Evolutionary conservation across 2,113 vertebrate species (phyloP), one percentile per base, ranked within the genome.

Genomic region (Chloropsis cyanopogon): DNA sequence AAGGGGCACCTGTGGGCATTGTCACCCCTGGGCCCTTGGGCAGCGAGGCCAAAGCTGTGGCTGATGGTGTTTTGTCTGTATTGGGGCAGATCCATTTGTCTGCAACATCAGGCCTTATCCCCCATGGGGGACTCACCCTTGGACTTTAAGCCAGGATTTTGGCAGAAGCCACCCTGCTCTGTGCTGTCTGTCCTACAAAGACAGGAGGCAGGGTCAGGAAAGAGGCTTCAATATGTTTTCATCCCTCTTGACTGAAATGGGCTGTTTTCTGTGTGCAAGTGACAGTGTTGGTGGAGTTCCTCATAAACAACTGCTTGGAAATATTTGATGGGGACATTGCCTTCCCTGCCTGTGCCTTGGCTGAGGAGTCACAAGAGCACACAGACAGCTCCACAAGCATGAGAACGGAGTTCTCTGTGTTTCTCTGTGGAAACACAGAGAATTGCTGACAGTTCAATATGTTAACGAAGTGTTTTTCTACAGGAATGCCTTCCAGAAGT

Each of bases 231-330:
- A 4, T 24, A 16, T 11, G 4, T n/a, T n/a, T 37, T 37, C 37
- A 37, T 37, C 37, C 37, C 37, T 52, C 70, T 46, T 65, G 56
- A 70, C 61, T 49, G 23, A 76, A 83, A 66, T 39, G 64, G 37
- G 14, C 39, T 44, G 3, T 61, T 85, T 94, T 88, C 31, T 80
- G 72, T 82, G 64, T 93, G 59, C 92, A 99, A 99, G 98, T 99
- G 84, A 98, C 98, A 29, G 84, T 82, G 14, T 66, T 99, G 65
- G 98, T 99, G 79, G 98, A 99, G 97, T 99, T 99, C 95, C 98
- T 99, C 56, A 99, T 99, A 66, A 98, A 99, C 86, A 97, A 98
- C 92, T 98, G 98, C 92, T 97, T 68, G 23, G 98, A 98, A 90
- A 97, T 99, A 94, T 98, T 99, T 91, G 99, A 98, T 92, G 98